phyloP scores from a whole-genome alignment of 2,888 invertebrate genomes.

The Exocentrus adspersus region DNA sequence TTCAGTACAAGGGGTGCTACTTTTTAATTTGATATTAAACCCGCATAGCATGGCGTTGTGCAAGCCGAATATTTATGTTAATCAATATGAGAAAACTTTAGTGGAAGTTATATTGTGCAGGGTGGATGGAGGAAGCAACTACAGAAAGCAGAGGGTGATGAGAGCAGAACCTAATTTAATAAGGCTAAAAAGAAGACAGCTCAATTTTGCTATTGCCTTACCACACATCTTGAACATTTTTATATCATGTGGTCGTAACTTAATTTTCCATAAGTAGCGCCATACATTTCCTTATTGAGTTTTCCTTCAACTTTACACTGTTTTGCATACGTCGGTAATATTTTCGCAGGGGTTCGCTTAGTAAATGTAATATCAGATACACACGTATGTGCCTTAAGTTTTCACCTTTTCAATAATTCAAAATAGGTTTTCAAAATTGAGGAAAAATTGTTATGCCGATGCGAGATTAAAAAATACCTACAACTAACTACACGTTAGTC shows the following conservation, averaged over 20 bases:
- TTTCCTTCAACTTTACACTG: neutral
- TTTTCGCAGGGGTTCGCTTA: too few species aligned
- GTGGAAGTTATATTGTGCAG: conserved; percentile 52
- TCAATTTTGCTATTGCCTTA: conserved; percentile 47
- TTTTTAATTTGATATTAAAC: conserved; percentile 38
- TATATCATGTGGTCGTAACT: too few species aligned
- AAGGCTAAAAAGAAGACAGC: conserved; percentile 48
- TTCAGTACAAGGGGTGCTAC: conserved; percentile 33
- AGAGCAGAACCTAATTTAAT: conserved; percentile 56
- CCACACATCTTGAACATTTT: neutral
- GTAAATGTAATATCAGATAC: too few species aligned
- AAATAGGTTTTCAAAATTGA: too few species aligned
- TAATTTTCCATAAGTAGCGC: neutral
- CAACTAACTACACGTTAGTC: too few species aligned
- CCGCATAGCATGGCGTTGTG: conserved; percentile 32
- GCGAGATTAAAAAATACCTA: too few species aligned
- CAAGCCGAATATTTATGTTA: conserved; percentile 55
- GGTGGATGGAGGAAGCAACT: conserved; percentile 48
- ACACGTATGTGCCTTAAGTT: too few species aligned
- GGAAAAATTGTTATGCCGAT: too few species aligned
- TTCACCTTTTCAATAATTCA: too few species aligned
- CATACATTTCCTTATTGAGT: neutral
- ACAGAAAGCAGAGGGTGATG: conserved; percentile 49
- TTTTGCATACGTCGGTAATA: too few species aligned
- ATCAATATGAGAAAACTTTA: conserved; percentile 54